phyloP scores from a whole-genome alignment of 2,797 vertebrate genomes.

The Anguilla megastoma region DNA sequence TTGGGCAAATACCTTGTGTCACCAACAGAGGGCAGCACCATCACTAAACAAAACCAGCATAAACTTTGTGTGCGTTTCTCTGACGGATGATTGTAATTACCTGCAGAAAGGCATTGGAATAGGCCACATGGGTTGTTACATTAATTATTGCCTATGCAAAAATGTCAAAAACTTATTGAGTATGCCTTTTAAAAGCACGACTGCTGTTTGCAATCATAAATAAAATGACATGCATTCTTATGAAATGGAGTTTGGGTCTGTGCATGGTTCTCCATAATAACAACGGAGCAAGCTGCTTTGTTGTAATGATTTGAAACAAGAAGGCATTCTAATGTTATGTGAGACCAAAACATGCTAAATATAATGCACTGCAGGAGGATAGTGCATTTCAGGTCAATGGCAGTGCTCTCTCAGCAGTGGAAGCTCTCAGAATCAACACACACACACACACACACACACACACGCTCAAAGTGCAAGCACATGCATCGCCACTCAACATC shows the following conservation, averaged over 20 bases:
- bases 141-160: conserved; percentile 9
- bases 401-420: conserved; percentile 51
- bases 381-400: conserved; percentile 51
- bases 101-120: neutral
- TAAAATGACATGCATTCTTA: neutral
- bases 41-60: conserved; percentile 25
- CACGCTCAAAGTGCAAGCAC: neutral
- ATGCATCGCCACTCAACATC: neutral
- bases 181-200: neutral
- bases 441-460: neutral
- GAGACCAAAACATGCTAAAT: neutral
- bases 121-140: neutral
- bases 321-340: neutral
- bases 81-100: conserved; percentile 24
- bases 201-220: neutral
- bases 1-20: neutral
- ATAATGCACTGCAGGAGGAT: neutral
- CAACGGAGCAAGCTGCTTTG: neutral
- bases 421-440: conserved; percentile 47
- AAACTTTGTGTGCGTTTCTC: neutral
- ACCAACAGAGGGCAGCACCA: conserved; percentile 53
- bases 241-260: neutral
- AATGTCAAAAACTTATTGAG: conserved; percentile 8
- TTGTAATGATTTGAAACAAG: neutral
- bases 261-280: neutral